Conservation (phyloP, 2,888 invertebrate genomes). For the Nemotelus pantherinus region DNA sequence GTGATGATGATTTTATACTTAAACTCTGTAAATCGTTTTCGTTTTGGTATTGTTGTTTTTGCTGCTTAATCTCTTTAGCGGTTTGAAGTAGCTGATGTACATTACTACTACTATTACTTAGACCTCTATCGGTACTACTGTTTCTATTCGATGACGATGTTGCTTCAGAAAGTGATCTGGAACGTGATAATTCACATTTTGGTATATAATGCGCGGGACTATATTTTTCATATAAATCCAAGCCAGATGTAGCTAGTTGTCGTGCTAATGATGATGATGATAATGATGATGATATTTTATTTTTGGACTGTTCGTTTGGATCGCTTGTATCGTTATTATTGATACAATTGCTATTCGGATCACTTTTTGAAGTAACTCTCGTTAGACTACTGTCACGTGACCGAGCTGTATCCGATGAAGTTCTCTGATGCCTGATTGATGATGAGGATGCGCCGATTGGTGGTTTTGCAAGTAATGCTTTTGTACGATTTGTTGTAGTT, state of each 20-base stretch:
- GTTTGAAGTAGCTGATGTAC: constrained; percentile 49
- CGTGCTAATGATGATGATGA: constrained; percentile 67
- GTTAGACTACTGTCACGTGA: constrained; percentile 47
- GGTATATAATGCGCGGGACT: constrained; percentile 80
- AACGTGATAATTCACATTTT: constrained; percentile 65
- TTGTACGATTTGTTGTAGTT: constrained; percentile 45
- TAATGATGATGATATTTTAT: constrained; percentile 47
- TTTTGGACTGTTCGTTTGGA: constrained; percentile 28
- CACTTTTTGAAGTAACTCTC: constrained; percentile 56
- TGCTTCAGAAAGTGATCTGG: constrained; percentile 63
- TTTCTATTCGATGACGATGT: constrained; percentile 47
- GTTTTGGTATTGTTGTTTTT: constrained; percentile 39
- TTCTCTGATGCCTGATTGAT: constrained; percentile 43
- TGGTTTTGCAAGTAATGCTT: constrained; percentile 50
- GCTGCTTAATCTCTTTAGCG: constrained; percentile 46
- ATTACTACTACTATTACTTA: constrained; percentile 51
- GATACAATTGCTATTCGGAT: constrained; percentile 64
- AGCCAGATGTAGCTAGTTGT: constrained; percentile 69
- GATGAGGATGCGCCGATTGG: constrained; percentile 48
- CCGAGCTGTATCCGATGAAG: constrained; percentile 41
- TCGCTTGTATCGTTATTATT: constrained; percentile 42
- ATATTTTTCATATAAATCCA: constrained; percentile 79
- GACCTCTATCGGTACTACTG: constrained; percentile 39
- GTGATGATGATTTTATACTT: constrained; percentile 38
- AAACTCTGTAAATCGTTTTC: constrained; percentile 47